phyloP scores from a whole-genome alignment of 2,797 vertebrate species.

The Dipus sagitta region DNA sequence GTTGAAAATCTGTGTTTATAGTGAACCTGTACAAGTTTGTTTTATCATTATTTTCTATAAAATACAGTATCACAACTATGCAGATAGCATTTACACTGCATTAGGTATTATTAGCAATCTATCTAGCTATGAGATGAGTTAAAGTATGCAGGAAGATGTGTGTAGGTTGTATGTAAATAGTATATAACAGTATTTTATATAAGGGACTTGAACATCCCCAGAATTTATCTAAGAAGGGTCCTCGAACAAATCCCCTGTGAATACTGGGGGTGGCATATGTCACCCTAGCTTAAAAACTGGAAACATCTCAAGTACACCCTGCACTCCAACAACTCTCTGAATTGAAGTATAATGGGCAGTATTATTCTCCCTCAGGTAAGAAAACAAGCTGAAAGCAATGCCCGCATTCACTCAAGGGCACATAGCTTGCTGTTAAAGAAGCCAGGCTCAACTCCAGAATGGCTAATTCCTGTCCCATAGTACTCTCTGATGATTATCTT shows the following conservation, averaged over 20 bases:
- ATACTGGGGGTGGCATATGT: too few species aligned
- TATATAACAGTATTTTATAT: not conserved
- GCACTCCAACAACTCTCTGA: not conserved
- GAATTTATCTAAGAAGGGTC: not conserved
- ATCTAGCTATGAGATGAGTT: not conserved
- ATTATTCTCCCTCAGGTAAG: not conserved
- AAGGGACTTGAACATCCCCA: not conserved
- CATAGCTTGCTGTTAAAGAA: not conserved
- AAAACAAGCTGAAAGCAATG: not conserved
- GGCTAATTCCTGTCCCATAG: not conserved
- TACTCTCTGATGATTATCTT: conserved; percentile 32
- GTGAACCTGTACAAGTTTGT: not conserved
- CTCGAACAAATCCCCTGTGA: not conserved
- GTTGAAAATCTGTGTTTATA: too few species aligned
- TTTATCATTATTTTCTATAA: not conserved
- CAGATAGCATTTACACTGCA: not conserved
- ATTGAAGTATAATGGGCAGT: not conserved
- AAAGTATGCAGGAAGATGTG: not conserved
- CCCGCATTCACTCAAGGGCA: not conserved
- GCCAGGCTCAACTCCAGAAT: not conserved
- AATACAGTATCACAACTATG: not conserved
- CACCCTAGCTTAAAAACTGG: not conserved
- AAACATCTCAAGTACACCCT: not conserved
- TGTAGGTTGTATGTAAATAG: not conserved
- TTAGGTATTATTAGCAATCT: not conserved